phyloP scores from a whole-genome alignment of 2,113 vertebrate genomes.

The Hyperoodon ampullatus region DNA sequence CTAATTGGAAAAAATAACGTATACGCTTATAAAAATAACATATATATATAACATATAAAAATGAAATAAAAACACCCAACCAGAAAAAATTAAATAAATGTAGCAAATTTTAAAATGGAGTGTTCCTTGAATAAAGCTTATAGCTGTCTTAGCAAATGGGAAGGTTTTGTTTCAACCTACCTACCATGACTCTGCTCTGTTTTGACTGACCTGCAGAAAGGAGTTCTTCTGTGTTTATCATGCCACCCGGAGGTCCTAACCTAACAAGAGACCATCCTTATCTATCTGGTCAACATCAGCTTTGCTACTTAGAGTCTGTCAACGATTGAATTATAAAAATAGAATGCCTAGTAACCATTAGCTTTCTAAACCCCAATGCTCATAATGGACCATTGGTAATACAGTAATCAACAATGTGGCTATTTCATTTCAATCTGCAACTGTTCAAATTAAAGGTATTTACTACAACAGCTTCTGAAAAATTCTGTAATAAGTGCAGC shows the following conservation, averaged over 20 bases:
- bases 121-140: not conserved
- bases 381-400: not conserved
- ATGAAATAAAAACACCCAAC: not conserved
- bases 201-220: not conserved
- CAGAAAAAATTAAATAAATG: not conserved
- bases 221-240: not conserved
- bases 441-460: conserved; percentile 40
- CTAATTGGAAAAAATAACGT: not conserved
- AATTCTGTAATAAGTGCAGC: conserved; percentile 14
- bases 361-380: not conserved
- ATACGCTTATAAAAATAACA: not conserved
- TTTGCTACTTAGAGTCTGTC: not conserved
- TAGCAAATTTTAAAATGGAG: not conserved
- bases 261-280: not conserved
- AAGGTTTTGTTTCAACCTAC: not conserved
- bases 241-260: not conserved
- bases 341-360: not conserved
- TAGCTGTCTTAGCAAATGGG: not conserved
- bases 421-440: conserved; percentile 43
- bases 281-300: not conserved
- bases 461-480: not conserved
- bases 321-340: not conserved
- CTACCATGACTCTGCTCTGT: not conserved
- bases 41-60: not conserved
- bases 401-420: not conserved